These are phyloP conservation scores for Polypterus senegalus DNA, from an alignment of 2,113 vertebrate genomes.

Conservation along the genomic window DNA sequence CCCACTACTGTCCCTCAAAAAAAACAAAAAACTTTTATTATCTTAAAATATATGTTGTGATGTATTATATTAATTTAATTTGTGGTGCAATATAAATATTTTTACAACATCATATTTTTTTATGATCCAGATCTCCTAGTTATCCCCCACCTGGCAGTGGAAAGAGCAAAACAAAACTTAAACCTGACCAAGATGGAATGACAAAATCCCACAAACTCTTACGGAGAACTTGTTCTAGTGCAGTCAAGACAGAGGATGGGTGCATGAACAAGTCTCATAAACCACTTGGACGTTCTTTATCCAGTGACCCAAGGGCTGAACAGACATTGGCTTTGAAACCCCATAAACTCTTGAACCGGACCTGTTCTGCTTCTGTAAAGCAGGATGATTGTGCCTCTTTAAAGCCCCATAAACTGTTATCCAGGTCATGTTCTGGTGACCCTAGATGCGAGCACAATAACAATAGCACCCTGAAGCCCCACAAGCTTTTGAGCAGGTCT, in stretches of 20 bases:
- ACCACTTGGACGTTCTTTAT: conserved; percentile 63
- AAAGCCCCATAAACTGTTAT: conserved; percentile 61
- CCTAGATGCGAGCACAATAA: conserved; percentile 60
- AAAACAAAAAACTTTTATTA: too few relatives aligned
- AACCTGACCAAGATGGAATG: conserved; percentile 68
- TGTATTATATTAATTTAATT: too few relatives aligned
- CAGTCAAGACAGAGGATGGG: conserved; percentile 60
- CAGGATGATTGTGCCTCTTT: conserved; percentile 58
- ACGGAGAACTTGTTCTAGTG: conserved; percentile 65
- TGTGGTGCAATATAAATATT: too few relatives aligned
- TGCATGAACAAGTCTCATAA: conserved; percentile 59
- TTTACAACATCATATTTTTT: conserved; percentile 6
- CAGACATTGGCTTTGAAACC: conserved; percentile 54
- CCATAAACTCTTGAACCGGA: conserved; percentile 61
- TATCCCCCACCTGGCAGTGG: conserved; percentile 79
- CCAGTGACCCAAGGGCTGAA: conserved; percentile 62
- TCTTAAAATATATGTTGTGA: too few relatives aligned
- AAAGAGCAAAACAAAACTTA: conserved; percentile 75
- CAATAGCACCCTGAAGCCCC: conserved; percentile 51
- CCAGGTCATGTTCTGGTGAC: conserved; percentile 60
- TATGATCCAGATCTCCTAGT: conserved; percentile 67
- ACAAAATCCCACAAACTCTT: conserved; percentile 74
- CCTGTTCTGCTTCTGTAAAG: conserved; percentile 48
- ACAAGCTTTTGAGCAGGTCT: conserved; percentile 67
- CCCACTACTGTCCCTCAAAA: too few relatives aligned